A percentile compares a stretch with the other conserved stretches of the same genome.
Conservation (phyloP, 2,888 invertebrate species). For the Drosophila anomalipes region DNA sequence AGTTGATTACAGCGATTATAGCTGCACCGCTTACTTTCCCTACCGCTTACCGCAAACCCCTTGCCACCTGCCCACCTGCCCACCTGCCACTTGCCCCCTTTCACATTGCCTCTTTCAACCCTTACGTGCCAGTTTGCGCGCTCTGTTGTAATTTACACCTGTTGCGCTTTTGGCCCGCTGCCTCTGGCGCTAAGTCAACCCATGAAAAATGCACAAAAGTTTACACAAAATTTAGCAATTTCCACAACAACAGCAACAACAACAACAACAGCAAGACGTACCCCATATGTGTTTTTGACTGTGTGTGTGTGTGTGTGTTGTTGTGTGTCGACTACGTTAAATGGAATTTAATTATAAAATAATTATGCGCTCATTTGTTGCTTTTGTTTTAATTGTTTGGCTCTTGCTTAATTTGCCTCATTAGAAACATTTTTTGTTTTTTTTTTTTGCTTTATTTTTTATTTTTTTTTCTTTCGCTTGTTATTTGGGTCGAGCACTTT, state of each 20-base stretch:
- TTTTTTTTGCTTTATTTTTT: slow-evolving; percentile 15
- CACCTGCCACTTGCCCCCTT: background rate
- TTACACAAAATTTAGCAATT: slow-evolving; percentile 52
- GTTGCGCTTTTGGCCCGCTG: slow-evolving; percentile 64
- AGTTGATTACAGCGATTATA: slow-evolving; percentile 69
- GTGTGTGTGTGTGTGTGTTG: slow-evolving; percentile 20
- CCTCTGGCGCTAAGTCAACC: slow-evolving; percentile 28
- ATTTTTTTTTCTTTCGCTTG: slow-evolving; percentile 27
- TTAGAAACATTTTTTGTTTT: slow-evolving; percentile 66
- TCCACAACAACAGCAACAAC: slow-evolving; percentile 18
- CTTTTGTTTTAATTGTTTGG: slow-evolving; percentile 77
- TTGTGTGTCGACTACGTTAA: slow-evolving; percentile 61
- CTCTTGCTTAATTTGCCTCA: slow-evolving; percentile 78
- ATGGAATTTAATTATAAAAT: slow-evolving; percentile 82
- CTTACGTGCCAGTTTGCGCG: slow-evolving; percentile 11
- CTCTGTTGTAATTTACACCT: slow-evolving; percentile 72
- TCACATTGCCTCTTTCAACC: background rate
- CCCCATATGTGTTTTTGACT: background rate
- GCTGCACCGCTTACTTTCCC: slow-evolving; percentile 44
- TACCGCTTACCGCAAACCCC: background rate
- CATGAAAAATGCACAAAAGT: slow-evolving; percentile 61
- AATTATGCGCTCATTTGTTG: slow-evolving; percentile 79
- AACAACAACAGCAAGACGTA: background rate
- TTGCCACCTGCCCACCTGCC: slow-evolving; percentile 5
- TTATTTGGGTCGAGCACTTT: slow-evolving; percentile 64